These are phyloP conservation scores for Dasypogon diadema DNA, from an alignment of 2,888 invertebrate species.

Conservation along the genomic window DNA sequence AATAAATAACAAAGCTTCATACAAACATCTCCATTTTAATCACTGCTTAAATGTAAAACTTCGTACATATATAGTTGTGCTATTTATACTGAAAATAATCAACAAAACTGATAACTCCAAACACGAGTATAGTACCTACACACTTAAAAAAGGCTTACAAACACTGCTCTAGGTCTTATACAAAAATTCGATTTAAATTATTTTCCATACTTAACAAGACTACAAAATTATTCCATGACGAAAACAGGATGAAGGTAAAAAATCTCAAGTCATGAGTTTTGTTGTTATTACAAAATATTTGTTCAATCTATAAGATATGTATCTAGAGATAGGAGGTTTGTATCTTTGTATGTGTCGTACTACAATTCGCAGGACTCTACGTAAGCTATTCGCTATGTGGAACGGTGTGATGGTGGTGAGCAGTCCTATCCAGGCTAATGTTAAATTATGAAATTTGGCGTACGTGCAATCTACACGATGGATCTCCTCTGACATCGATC, in stretches of 20 bases:
- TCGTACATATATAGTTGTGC: not conserved
- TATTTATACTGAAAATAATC: constrained; percentile 11
- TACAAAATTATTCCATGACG: constrained; percentile 15
- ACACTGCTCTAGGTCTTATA: constrained; percentile 32
- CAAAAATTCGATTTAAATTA: constrained; percentile 44
- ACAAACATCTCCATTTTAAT: constrained; percentile 33
- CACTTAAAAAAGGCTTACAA: constrained; percentile 1
- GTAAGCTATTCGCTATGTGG: not conserved
- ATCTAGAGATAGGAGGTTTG: not conserved
- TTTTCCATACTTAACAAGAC: not conserved
- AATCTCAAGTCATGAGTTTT: not conserved
- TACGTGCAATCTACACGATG: not conserved
- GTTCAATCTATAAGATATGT: constrained; percentile 14
- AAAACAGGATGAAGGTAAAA: constrained; percentile 13
- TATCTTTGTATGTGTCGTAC: no score
- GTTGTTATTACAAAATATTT: not conserved
- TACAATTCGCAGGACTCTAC: not conserved
- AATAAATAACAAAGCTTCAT: constrained; percentile 48
- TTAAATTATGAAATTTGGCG: constrained; percentile 21
- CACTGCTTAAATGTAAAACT: not conserved
- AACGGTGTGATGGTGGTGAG: not conserved
- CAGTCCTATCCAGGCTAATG: constrained; percentile 1
- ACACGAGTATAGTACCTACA: constrained; percentile 2
- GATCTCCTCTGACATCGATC: constrained; percentile 31
- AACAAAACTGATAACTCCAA: not conserved